These are phyloP conservation scores for Ferrisia virgata DNA, from an alignment of 2,888 invertebrate genomes.

Conservation along the genomic window DNA sequence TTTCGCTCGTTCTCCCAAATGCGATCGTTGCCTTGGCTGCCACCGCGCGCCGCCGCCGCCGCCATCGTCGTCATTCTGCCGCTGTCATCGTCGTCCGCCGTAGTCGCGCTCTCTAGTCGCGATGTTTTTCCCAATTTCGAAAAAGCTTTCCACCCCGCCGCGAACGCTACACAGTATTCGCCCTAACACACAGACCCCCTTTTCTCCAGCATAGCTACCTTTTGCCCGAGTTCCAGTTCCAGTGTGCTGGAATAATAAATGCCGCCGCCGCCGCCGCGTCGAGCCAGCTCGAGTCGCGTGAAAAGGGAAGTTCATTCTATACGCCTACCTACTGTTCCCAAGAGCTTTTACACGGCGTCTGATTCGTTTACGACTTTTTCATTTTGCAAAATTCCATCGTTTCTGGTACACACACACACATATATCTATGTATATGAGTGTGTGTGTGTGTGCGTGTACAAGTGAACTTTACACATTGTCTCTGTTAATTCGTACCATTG, in stretches of 20 bases:
- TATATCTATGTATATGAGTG: too few species aligned
- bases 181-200: neutral
- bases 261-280: neutral
- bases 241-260: neutral
- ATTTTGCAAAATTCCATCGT: neutral
- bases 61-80: too few species aligned
- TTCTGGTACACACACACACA: too few species aligned
- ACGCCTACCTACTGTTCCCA: neutral
- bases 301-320: neutral
- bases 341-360: neutral
- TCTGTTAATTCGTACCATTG: neutral
- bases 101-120: neutral
- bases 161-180: neutral
- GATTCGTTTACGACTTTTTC: neutral
- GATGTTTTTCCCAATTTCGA: neutral
- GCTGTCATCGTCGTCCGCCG: neutral
- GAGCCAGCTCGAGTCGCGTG: neutral
- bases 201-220: neutral
- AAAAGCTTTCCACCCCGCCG: neutral
- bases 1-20: neutral
- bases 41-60: neutral
- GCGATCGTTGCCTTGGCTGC: neutral
- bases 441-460: too few species aligned
- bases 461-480: neutral
- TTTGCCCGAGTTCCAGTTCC: neutral